Evolutionary conservation across 2,888 invertebrate species (phyloP), one percentile per base, ranked within the genome.

Genomic region (Tenthredo distinguenda): DNA sequence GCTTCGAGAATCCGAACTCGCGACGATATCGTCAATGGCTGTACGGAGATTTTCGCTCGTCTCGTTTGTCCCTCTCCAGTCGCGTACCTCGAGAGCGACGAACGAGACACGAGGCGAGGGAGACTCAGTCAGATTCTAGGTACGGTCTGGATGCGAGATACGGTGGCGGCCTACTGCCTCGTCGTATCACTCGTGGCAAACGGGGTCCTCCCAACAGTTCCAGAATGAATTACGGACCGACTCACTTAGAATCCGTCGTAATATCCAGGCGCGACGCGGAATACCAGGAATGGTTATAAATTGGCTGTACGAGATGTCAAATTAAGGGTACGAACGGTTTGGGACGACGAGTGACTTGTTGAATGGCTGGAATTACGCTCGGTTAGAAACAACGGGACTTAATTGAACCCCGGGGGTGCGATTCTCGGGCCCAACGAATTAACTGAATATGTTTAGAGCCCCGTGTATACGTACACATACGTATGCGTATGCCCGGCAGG

Each of bases 261-360:
- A 77, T 55, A 77, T 47, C 50, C 34, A 68, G 31, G 77, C 77
- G 18, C 18, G 50, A 55, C 47, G 55, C 47, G n/a, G 26, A 77
- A 31, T 31, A 77, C 26, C 55, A 55, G 55, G 31, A 77, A 77
- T 77, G 77, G 77, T 74, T 74, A 74, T 43, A 74, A 74, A 74
- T 74, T 43, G 74, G 43, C 74, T 37, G n/a, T 74, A 43, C 43
- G 40, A 74, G 74, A 74, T 74, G 74, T 74, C 74, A 55, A 77
- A 77, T 77, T 26, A 55, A 77, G 50, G 77, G 72, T 77, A 77
- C 26, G 77, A 55, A 77, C n/a, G 77, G 77, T 77, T 77, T 34
- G 77, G 50, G 26, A 26, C 21, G 34, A 77, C 77, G n/a, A 55
- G 55, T 87, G 86, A 90, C 89, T 90, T 89, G 90, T 90, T 90